Evolutionary conservation across 2,113 vertebrate species (phyloP).

Genomic region (Trichomycterus rosablanca): DNA sequence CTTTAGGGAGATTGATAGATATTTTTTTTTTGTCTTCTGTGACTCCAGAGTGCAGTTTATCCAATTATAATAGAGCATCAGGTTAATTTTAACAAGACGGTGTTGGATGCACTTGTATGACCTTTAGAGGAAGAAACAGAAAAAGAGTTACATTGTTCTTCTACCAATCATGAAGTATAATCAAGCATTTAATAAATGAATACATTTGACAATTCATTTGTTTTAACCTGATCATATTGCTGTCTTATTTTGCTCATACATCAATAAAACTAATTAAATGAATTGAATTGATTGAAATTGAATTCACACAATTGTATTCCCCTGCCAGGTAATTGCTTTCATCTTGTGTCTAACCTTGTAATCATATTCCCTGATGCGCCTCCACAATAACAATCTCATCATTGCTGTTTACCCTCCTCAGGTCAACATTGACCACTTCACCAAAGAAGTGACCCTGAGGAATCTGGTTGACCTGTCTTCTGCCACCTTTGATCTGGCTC

Average conservation of each 20-base stretch:
- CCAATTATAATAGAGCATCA: not conserved
- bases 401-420: slow-evolving; percentile 45
- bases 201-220: not conserved
- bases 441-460: slow-evolving; percentile 86
- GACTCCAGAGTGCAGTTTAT: slow-evolving; percentile 8
- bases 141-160: not conserved
- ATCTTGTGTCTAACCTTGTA: not conserved
- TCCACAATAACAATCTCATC: not conserved
- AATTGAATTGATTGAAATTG: not conserved
- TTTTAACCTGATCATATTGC: too few relatives aligned
- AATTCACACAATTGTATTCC: not conserved
- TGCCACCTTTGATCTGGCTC: slow-evolving; percentile 83
- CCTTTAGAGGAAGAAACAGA: not conserved
- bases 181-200: not conserved
- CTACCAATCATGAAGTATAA: not conserved
- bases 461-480: slow-evolving; percentile 84
- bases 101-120: not conserved
- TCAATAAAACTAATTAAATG: not conserved
- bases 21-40: not conserved
- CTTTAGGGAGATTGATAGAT: not conserved
- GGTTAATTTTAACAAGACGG: too few relatives aligned
- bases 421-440: slow-evolving; percentile 96
- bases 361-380: not conserved
- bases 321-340: not conserved
- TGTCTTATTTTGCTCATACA: not conserved